A percentile compares a stretch with the other conserved stretches of the same genome.
These are phyloP conservation scores for Prenolepis imparis DNA, from an alignment of 2,888 invertebrate genomes.

Conservation along the genomic window DNA sequence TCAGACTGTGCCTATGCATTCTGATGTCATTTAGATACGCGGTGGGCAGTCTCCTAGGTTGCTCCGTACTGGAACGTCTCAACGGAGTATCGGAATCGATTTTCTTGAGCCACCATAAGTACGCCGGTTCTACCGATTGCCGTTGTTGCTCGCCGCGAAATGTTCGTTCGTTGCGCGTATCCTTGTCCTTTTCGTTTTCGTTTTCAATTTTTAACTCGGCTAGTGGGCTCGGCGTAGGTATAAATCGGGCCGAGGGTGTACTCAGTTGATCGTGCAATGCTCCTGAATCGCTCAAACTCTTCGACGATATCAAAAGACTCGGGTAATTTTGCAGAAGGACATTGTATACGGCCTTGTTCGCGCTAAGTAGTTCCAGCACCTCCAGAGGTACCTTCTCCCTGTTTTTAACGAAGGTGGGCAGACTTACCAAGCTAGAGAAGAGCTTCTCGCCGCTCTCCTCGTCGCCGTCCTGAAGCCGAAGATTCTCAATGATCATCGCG, in stretches of 20 bases:
- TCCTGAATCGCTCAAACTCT: slow-evolving; percentile 91
- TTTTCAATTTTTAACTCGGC: slow-evolving; percentile 75
- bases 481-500: slow-evolving; percentile 85
- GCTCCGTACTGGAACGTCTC: slow-evolving; percentile 84
- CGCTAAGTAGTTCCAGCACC: slow-evolving; percentile 91
- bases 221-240: slow-evolving; percentile 82
- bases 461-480: slow-evolving; percentile 80
- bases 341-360: slow-evolving; percentile 90
- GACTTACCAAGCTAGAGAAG: slow-evolving; percentile 93
- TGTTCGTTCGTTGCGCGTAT: slow-evolving; percentile 48
- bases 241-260: slow-evolving; percentile 78
- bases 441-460: slow-evolving; percentile 87
- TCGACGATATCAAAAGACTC: slow-evolving; percentile 90
- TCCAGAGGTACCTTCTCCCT: slow-evolving; percentile 93
- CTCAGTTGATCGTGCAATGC: slow-evolving; percentile 86
- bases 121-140: slow-evolving; percentile 86
- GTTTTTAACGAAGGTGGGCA: slow-evolving; percentile 94
- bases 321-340: slow-evolving; percentile 92
- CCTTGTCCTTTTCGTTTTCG: slow-evolving; percentile 61
- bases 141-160: slow-evolving; percentile 14
- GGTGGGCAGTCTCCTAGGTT: slow-evolving; percentile 87
- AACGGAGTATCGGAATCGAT: slow-evolving; percentile 86
- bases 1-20: slow-evolving; percentile 92
- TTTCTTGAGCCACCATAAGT: slow-evolving; percentile 88
- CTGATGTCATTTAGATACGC: slow-evolving; percentile 92